Evolutionary conservation across 1,140 invertebrate species (phyloP), one percentile per base, ranked within the genome.

Genomic region (Pseudomyrmex pallidus): DNA sequence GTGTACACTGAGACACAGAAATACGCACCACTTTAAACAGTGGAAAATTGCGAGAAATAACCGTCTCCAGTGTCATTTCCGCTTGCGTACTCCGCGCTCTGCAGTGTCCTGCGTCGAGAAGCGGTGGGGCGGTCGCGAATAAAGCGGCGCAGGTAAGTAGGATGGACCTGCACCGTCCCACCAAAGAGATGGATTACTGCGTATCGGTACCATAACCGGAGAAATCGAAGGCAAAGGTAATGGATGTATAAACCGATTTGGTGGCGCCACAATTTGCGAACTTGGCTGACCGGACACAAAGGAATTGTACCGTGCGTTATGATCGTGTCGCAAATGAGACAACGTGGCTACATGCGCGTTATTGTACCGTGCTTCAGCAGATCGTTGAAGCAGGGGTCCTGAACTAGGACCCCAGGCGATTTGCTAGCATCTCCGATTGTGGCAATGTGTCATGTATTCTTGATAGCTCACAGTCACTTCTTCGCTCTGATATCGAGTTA

Each of bases 401-500:
- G 89, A 88, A 4, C 52, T 50, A 80, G 90, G 88, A 90, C 90
- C 91, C 90, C 92, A 90, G 85, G 90, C 90, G 85, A 92, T 92
- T 92, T 95, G 95, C 95, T 96, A 96, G 95, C 95, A 96, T 78
- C 94, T 93, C 86, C 94, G 93, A 80, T 90, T 95, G 63, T 94
- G 94, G 95, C 96, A 96, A 85, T 96, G 94, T 82, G 95, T 95
- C 92, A 96, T 95, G 91, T 98, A 98, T 88, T 98, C 98, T 89
- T 97, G 96, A 95, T 98, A 98, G 91, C 96, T 96, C 82, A 97
- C 96, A 15, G 96, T 96, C 35, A 98, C 95, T 94, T 98, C 98
- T 92, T 98, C 97, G 92, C 97, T 98, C 91, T 99, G 98, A 94
- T 99, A 99, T 89, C 99, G 97, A 56, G 98, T 99, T 84, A 99